These are phyloP conservation scores for Caenorhabditis afra DNA, from an alignment of 2,888 invertebrate genomes.

Conservation along the genomic window DNA sequence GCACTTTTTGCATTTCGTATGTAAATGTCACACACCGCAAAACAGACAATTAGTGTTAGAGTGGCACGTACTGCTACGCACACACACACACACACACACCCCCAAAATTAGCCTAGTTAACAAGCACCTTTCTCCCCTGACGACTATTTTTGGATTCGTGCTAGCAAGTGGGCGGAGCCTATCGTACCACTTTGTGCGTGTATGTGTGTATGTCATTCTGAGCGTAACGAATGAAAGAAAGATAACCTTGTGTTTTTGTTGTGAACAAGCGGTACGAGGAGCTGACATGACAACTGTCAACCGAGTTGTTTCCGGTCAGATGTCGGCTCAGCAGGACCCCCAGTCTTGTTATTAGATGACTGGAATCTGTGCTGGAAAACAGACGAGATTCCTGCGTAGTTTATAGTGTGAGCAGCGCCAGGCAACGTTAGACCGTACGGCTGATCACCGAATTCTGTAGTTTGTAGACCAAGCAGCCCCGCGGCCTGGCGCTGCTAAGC, in stretches of 20 bases:
- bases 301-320: slow-evolving; percentile 6
- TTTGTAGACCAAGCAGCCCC: too few species aligned
- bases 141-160: background rate
- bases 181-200: too few species aligned
- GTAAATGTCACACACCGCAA: slow-evolving; percentile 2
- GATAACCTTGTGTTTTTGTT: background rate
- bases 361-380: too few species aligned
- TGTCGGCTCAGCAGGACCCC: background rate
- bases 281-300: slow-evolving; percentile 11
- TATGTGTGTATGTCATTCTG: too few species aligned
- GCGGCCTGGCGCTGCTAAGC: too few species aligned
- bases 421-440: too few species aligned
- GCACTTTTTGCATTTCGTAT: too few species aligned
- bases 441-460: too few species aligned
- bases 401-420: too few species aligned
- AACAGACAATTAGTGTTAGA: background rate
- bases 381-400: too few species aligned
- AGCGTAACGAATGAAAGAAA: background rate
- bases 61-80: background rate
- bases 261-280: background rate
- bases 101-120: slow-evolving; percentile 18
- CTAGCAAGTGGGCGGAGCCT: slow-evolving; percentile 2
- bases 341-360: too few species aligned
- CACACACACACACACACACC: too few species aligned
- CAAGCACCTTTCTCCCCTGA: background rate